Evolutionary conservation across 2,797 vertebrate species (phyloP).

Genomic region (Galagoides demidoff): DNA sequence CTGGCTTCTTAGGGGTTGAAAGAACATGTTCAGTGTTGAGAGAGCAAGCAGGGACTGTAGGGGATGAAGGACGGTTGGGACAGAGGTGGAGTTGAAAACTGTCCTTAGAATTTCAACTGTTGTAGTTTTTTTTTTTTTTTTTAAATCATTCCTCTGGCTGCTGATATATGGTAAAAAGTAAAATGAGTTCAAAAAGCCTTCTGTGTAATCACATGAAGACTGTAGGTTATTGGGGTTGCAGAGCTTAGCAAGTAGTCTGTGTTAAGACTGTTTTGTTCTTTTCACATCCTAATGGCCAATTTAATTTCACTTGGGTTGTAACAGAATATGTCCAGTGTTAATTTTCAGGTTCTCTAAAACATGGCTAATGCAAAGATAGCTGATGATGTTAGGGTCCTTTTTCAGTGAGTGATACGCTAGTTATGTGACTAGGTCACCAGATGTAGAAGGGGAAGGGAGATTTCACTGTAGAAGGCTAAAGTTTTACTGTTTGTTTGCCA

Average conservation of each 20-base stretch:
- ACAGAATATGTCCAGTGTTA: background rate
- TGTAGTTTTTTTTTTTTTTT: background rate
- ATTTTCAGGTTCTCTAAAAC: constrained; percentile 10
- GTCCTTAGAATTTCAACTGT: constrained; percentile 55
- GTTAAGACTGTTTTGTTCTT: constrained; percentile 22
- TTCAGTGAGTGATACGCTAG: background rate
- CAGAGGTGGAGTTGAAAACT: background rate
- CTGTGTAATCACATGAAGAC: background rate
- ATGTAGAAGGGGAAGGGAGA: background rate
- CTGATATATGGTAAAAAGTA: background rate
- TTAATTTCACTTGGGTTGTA: constrained; percentile 34
- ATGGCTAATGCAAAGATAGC: background rate
- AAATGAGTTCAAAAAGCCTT: background rate
- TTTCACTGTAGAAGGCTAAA: background rate
- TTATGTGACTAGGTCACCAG: background rate
- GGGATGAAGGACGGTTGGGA: background rate
- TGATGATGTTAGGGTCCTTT: constrained; percentile 13
- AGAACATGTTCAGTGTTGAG: background rate
- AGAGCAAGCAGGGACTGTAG: background rate
- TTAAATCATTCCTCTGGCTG: background rate
- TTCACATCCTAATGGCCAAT: constrained; percentile 2
- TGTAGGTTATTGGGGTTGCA: background rate
- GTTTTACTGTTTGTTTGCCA: background rate
- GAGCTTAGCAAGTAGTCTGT: background rate
- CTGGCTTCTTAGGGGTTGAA: constrained; percentile 36